Evolutionary conservation across 2,797 vertebrate species (phyloP).

Genomic region (Diglossa cyanea): DNA sequence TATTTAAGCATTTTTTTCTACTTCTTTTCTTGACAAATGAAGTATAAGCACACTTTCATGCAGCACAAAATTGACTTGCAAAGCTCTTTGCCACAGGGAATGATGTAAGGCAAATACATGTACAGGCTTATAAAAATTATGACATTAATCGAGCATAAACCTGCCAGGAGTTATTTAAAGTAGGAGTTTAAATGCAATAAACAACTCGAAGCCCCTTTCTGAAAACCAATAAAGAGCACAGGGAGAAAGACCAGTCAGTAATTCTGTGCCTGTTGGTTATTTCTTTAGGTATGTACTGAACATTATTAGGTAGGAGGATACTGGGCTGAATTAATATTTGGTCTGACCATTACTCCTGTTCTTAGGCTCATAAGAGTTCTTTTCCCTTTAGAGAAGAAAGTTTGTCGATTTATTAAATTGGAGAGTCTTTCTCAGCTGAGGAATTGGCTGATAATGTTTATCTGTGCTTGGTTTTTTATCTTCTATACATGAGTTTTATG

Average conservation of each 20-base stretch:
- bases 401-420: not conserved
- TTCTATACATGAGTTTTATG: accelerated
- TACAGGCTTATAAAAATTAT: not conserved
- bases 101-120: not conserved
- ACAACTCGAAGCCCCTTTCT: not conserved
- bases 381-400: not conserved
- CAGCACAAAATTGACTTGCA: not conserved
- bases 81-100: not conserved
- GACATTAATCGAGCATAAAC: not conserved
- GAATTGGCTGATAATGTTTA: not conserved
- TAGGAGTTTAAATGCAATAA: not conserved
- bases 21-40: not conserved
- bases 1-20: not conserved
- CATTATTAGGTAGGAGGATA: not conserved
- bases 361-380: not conserved
- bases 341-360: not conserved
- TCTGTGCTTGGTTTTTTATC: not conserved
- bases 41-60: not conserved
- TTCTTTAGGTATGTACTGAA: not conserved
- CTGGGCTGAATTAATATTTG: not conserved
- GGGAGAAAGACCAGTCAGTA: not conserved
- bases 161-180: not conserved
- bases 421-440: not conserved
- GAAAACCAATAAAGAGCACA: not conserved
- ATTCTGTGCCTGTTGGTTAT: not conserved